Conservation (phyloP, 2,113 vertebrate species). For the Misgurnus anguillicaudatus region DNA sequence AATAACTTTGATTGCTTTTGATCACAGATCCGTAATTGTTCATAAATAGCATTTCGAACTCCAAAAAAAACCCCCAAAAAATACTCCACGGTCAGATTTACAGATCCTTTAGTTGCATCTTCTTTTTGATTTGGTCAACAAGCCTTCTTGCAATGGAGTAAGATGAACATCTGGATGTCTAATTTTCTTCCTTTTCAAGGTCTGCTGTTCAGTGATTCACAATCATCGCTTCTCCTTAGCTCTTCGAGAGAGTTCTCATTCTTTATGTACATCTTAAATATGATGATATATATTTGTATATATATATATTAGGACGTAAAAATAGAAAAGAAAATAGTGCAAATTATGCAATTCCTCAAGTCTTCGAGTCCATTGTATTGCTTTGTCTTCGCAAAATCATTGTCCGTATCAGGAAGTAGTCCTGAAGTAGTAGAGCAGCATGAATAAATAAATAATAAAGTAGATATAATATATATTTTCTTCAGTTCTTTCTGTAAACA, state of each 20-base stretch:
- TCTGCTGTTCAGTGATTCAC: conserved; percentile 55
- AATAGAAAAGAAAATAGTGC: conserved; percentile 69
- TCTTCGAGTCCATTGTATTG: conserved; percentile 45
- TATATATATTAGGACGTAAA: conserved; percentile 20
- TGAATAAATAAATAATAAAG: conserved; percentile 76
- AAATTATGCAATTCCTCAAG: conserved; percentile 65
- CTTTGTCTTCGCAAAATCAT: conserved; percentile 51
- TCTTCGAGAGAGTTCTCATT: conserved; percentile 39
- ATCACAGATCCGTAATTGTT: conserved; percentile 11
- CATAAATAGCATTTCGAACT: conserved; percentile 22
- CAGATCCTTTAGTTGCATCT: conserved; percentile 14
- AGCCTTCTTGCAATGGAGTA: conserved; percentile 31
- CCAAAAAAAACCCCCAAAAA: background rate
- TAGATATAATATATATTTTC: conserved; percentile 55
- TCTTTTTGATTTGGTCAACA: conserved; percentile 21
- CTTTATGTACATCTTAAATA: conserved; percentile 56
- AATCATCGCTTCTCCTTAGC: conserved; percentile 47
- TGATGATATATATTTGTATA: conserved; percentile 40
- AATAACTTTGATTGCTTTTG: conserved; percentile 21
- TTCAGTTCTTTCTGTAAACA: conserved; percentile 63
- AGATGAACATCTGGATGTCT: conserved; percentile 34
- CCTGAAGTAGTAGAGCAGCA: conserved; percentile 64
- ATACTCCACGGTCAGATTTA: conserved; percentile 23
- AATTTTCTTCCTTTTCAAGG: conserved; percentile 51
- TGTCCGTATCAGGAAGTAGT: conserved; percentile 52